Base-by-base conservation (phyloP, 2,113 vertebrate species). In the Passer domesticus region DNA sequence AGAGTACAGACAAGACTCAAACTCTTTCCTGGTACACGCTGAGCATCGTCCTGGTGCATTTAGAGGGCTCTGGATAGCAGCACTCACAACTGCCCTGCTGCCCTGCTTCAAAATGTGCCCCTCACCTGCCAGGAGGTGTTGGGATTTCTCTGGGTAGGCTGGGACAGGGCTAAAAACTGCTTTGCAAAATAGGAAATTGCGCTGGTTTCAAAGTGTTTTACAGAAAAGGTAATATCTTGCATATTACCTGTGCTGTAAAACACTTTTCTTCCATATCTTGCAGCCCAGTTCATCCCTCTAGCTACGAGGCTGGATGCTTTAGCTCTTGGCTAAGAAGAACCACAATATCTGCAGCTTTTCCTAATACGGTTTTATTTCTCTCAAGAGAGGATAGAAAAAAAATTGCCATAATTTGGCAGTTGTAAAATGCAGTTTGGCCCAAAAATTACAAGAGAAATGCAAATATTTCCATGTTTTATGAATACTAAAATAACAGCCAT, bases 21-120 rank as follows among this genome's bases (percentile, higher is more conserved):
- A 4, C 66, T 79, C 66, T 28, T 20, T 59, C 46, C 66, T 47
- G n/a, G n/a, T 11, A 25, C 30, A n/a, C 0, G 0, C 0, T 11
- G 28, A 90, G 76, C 68, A 37, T 56, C 52, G 11, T 78, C 44
- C 47, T 60, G 69, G 15, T 47, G 47, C 8, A 17, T 81, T 56
- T 6, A 56, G 39, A 77, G 43, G 37, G 53, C 10, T 11, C 27
- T 63, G 66, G 7, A 44, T 0, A 64, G 74, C 43, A 59, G 39
- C 15, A 91, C n/a, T 63, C 73, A 74, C 75, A 77, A 31, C 17
- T 23, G 9, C 46, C 62, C 58, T 15, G 14, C 3, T 64, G 55
- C 13, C 33, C 3, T 6, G 13, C 13, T 87, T n/a, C 56, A 76
- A 78, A 83, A 70, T 35, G 43, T 6, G 43, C 6, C 84, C 73